These are phyloP conservation scores for Gymnopithys bicolor DNA, from an alignment of 2,797 vertebrate species.

Conservation along the genomic window DNA sequence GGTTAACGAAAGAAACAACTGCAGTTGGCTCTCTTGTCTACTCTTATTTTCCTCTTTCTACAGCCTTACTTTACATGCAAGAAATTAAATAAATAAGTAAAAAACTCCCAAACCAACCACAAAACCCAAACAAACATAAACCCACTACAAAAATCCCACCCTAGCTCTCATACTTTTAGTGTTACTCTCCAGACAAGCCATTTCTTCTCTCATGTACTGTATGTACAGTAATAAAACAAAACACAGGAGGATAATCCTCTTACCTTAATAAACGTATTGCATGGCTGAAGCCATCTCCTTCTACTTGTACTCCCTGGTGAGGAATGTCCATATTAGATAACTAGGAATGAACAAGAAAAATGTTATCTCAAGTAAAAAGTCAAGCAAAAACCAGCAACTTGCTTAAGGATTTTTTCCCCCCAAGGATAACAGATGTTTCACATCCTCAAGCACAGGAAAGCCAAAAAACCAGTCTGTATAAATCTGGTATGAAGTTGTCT, in stretches of 20 bases:
- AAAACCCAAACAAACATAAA: no score
- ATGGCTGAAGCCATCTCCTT: slow-evolving; percentile 96
- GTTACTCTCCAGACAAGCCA: not conserved
- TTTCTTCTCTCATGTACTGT: not conserved
- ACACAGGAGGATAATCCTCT: slow-evolving; percentile 39
- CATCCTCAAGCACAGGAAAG: not conserved
- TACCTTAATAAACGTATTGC: slow-evolving; percentile 95
- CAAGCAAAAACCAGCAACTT: not conserved
- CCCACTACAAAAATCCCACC: not conserved
- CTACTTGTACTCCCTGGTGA: slow-evolving; percentile 96
- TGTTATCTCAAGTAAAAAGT: not conserved
- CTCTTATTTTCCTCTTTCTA: not conserved
- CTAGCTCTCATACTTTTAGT: rapidly evolving
- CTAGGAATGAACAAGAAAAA: slow-evolving; percentile 60
- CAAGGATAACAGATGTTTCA: not conserved
- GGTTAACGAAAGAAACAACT: not conserved
- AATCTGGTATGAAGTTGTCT: not conserved
- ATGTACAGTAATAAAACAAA: not conserved
- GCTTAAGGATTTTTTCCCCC: not conserved
- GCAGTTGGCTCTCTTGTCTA: not conserved
- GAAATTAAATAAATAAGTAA: not conserved
- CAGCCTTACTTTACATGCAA: not conserved
- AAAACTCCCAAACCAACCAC: rapidly evolving
- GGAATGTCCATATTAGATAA: slow-evolving; percentile 96
- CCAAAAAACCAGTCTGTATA: not conserved